These are phyloP conservation scores for Harpalus rufipes DNA, from an alignment of 2,888 invertebrate genomes.

Conservation along the genomic window DNA sequence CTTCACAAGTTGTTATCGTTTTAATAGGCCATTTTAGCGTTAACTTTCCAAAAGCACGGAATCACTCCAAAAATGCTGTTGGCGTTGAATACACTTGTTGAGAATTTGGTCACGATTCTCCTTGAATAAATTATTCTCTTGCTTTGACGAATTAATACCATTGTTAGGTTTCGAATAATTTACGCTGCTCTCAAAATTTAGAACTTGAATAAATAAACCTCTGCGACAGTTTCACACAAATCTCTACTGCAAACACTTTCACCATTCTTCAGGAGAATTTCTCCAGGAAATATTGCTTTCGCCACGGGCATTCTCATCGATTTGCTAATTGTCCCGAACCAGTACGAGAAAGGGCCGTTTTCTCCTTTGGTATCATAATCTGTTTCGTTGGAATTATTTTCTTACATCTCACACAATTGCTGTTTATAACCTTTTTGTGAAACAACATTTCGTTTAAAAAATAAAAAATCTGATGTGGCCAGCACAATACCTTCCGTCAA, in stretches of 20 bases:
- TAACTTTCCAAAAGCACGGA: constrained; percentile 52
- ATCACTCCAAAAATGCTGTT: constrained; percentile 49
- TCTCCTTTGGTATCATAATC: no score
- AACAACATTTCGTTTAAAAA: no score
- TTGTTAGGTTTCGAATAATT: constrained; percentile 53
- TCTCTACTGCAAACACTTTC: constrained; percentile 16
- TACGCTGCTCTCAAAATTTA: constrained; percentile 42
- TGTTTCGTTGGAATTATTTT: no score
- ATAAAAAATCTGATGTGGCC: no score
- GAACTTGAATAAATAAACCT: constrained; percentile 38
- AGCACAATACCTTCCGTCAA: no score
- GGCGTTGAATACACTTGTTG: constrained; percentile 37
- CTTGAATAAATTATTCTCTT: constrained; percentile 46
- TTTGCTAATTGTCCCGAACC: background rate
- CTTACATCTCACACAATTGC: no score
- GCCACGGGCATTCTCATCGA: background rate
- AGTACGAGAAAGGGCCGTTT: background rate
- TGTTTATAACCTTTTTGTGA: no score
- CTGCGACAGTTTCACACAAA: constrained; percentile 8
- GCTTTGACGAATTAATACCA: constrained; percentile 47
- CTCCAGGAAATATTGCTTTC: background rate
- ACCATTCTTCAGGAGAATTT: background rate
- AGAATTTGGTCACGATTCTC: constrained; percentile 50
- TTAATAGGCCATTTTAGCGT: constrained; percentile 48
- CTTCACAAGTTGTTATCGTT: constrained; percentile 57